These are phyloP conservation scores for Chelon labrosus DNA, from an alignment of 2,797 vertebrate species.

Conservation along the genomic window DNA sequence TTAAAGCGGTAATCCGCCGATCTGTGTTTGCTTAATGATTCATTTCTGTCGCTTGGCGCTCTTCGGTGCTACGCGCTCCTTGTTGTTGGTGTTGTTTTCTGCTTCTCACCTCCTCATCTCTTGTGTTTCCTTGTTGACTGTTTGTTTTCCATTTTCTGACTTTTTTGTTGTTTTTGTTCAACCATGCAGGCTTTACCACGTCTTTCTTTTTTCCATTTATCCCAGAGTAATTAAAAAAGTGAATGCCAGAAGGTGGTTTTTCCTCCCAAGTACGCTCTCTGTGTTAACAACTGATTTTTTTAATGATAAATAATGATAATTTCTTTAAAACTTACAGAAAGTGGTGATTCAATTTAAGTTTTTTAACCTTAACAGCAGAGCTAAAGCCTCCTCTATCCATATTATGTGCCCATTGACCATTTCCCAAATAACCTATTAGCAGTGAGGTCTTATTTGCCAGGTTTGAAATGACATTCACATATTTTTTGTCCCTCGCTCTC, in stretches of 20 bases:
- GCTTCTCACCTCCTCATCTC: background rate
- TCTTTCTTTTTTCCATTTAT: constrained; percentile 20
- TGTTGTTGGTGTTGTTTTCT: constrained; percentile 4
- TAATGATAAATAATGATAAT: background rate
- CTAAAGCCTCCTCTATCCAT: background rate
- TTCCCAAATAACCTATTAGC: constrained; percentile 21
- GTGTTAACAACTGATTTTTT: background rate
- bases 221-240: constrained; percentile 1
- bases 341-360: constrained; percentile 1
- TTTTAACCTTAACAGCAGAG: constrained; percentile 13
- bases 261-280: background rate
- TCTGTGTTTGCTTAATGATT: constrained; percentile 18
- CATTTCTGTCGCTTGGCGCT: constrained; percentile 1
- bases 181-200: background rate
- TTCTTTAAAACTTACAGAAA: constrained; percentile 10
- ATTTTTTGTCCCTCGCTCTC: constrained; percentile 42
- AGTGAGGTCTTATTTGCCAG: background rate
- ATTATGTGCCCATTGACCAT: background rate
- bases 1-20: constrained; percentile 3
- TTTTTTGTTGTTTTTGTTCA: constrained; percentile 4
- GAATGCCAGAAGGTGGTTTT: background rate
- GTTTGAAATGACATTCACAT: constrained; percentile 17
- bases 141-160: background rate
- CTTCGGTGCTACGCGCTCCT: constrained; percentile 49
- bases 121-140: constrained; percentile 8